Base-by-base conservation (phyloP, 2,797 vertebrate species). In the Syngnathus acus region DNA sequence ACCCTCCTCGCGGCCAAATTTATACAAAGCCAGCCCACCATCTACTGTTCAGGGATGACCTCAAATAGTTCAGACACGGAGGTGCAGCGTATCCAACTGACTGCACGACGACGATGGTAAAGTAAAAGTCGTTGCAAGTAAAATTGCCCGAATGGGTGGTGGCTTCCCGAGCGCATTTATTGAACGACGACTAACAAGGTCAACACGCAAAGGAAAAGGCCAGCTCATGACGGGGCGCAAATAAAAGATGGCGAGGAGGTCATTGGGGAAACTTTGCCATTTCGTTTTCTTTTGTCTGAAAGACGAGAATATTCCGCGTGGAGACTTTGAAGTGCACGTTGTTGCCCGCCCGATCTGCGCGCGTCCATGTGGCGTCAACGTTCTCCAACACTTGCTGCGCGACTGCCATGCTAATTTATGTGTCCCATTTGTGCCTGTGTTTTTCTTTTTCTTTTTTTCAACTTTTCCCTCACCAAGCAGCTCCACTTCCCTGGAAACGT, bases 1-100 rank as follows among this genome's bases (percentile, higher is more conserved):
- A 92, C 90, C 92, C 91, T 93, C 92, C 94, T 93, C 92, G 93
- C 92, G 92, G 90, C 91, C 90, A 90, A 94, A 93, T 93, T 92
- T 92, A 94, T 88, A 91, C 90, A 92, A 89, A 89, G 26, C 26
- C 26, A 78, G 78, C 57, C 71, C n/a, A 13, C 21, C 42, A 73
- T 55, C 76, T 42, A 19, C n/a, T 64, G 19, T 70, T 48, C 53
- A 68, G 72, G 23, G 1, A 21, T 16, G 13, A 16, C 21, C 39
- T 21, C 60, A 4, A 23, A 21, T 23, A 0, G 6, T 32, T 32
- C 54, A 23, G 19, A 4, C 26, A 32, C 26, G 26, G 26, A 32
- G 2, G 26, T 32, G 26, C 26, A 32, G 26, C 26, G 26, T 32
- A 32, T 32, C 26, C 26, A n/a, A n/a, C n/a, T n/a, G n/a, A n/a